Evolutionary conservation across 2,888 invertebrate genomes (phyloP).

Genomic region (Lepetodrilus schrolli): DNA sequence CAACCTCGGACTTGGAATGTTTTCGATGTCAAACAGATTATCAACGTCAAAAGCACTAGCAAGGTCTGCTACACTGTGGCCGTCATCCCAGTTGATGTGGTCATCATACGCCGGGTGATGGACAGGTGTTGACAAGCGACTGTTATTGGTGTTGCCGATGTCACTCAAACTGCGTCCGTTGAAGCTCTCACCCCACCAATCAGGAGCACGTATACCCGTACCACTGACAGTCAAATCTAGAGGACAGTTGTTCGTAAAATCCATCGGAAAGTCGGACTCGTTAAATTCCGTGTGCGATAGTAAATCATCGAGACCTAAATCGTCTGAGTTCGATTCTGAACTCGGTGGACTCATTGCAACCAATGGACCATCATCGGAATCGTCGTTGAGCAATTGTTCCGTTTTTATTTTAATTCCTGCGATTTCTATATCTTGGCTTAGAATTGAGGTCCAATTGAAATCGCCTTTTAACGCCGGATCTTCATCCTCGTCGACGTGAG

Average conservation of each 20-base stretch:
- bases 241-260: constrained; percentile 59
- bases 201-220: constrained; percentile 71
- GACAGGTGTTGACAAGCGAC: constrained; percentile 66
- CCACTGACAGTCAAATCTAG: constrained; percentile 73
- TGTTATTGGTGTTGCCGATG: constrained; percentile 33
- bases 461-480: constrained; percentile 61
- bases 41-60: constrained; percentile 68
- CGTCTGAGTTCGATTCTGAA: constrained; percentile 70
- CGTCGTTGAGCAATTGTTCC: constrained; percentile 67
- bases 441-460: constrained; percentile 72
- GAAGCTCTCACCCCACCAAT: constrained; percentile 70
- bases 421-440: constrained; percentile 73
- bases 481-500: constrained; percentile 56
- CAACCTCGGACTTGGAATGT: constrained; percentile 61
- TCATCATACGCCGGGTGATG: constrained; percentile 58
- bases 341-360: constrained; percentile 70
- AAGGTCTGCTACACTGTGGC: constrained; percentile 57
- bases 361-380: constrained; percentile 57
- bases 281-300: constrained; percentile 57
- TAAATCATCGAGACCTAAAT: constrained; percentile 70
- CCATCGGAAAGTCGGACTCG: constrained; percentile 51
- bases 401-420: constrained; percentile 71
- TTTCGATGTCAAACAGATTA: constrained; percentile 70
- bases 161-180: constrained; percentile 36
- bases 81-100: constrained; percentile 68